Evolutionary conservation across 2,888 invertebrate species (phyloP), one percentile per base, ranked within the genome.

Genomic region (Helicoverpa assulta): DNA sequence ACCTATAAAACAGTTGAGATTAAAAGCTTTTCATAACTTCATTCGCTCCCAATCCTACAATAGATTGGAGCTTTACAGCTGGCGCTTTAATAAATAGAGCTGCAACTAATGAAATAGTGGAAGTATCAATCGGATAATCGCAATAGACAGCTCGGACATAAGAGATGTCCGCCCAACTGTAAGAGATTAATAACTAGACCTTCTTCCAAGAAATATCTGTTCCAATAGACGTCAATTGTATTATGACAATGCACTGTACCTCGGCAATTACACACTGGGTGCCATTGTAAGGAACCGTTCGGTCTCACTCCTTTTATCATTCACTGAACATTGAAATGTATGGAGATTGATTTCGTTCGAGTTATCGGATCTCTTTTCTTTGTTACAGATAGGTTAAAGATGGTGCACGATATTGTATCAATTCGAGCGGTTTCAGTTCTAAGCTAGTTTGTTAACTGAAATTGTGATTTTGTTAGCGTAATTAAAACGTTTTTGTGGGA

Each of bases 161-260:
- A 70, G 70, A 73, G 64, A 70, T 54, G 65, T 76, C 65, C 80
- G 51, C 50, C 29, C 69, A 52, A 51, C 63, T 80, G 76, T 60
- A 69, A 73, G 72, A 82, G 79, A 82, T 76, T 81, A 82, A 83
- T 81, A 80, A 82, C 70, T 67, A 57, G 68, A 74, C 58, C 58
- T 58, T 56, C 78, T 69, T 71, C 40, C 58, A 79, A 82, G 81
- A 80, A 80, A 85, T 83, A 85, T 84, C 84, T 82, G 81, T 78
- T 77, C 78, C 86, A 84, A 88, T 88, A 88, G 88, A 84, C 83
- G 80, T 84, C 88, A 86, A 90, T 90, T 89, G 87, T 88, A 86
- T 89, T 90, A 90, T 91, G 84, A 88, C 88, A 90, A 89, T 89
- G 90, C 89, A 88, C 85, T 90, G 86, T 86, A 82, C 84, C 86